These are phyloP conservation scores for Ictalurus furcatus DNA, from an alignment of 2,113 vertebrate species.

Conservation along the genomic window DNA sequence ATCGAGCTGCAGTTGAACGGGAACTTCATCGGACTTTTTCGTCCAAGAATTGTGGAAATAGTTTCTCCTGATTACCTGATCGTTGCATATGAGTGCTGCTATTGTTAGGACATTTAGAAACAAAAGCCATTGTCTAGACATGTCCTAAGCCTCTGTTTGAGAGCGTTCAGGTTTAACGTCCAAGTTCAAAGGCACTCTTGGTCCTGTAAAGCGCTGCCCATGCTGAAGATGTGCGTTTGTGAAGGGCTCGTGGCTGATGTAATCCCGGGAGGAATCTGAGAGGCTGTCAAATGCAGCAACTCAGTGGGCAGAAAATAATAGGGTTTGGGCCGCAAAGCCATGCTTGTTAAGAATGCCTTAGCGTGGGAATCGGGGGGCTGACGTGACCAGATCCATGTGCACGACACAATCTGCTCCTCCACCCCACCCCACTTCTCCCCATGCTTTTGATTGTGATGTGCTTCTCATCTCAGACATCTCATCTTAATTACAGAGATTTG, in stretches of 20 bases:
- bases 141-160: constrained; percentile 9
- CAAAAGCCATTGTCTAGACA: constrained; percentile 18
- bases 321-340: constrained; percentile 87
- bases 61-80: neutral
- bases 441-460: constrained; percentile 30
- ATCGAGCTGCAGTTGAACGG: neutral
- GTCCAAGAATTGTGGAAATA: neutral
- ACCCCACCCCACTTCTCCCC: constrained; percentile 33
- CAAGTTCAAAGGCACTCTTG: constrained; percentile 21
- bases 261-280: constrained; percentile 45
- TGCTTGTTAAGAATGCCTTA: constrained; percentile 91
- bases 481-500: neutral
- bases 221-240: constrained; percentile 17
- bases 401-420: constrained; percentile 58
- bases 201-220: neutral
- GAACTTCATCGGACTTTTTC: neutral
- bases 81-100: neutral
- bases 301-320: constrained; percentile 86
- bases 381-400: constrained; percentile 70
- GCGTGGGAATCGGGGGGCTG: constrained; percentile 92
- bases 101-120: neutral
- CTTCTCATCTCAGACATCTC: neutral
- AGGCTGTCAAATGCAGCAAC: constrained; percentile 59
- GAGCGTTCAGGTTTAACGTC: neutral
- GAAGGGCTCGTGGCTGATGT: constrained; percentile 13